Evolutionary conservation across 2,888 invertebrate species (phyloP).

Genomic region (Nephrocerus scutellatus): DNA sequence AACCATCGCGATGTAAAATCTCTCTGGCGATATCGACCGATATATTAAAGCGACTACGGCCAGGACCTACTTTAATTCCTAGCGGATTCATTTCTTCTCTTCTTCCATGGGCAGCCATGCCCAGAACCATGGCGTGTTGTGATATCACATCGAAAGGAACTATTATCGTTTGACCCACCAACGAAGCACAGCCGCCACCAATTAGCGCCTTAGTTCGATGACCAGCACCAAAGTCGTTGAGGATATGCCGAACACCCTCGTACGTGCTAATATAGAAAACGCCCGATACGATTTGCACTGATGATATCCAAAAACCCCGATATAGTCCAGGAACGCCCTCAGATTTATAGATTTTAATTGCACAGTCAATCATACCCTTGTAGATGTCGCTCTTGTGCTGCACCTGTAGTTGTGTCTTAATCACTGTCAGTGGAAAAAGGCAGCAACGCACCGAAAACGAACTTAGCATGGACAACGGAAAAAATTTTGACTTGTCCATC

Average conservation of each 20-base stretch:
- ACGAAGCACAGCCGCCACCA: slow-evolving; percentile 84
- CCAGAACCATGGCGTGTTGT: slow-evolving; percentile 93
- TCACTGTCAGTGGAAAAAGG: slow-evolving; percentile 86
- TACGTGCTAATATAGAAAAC: slow-evolving; percentile 92
- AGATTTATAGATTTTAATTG: slow-evolving; percentile 71
- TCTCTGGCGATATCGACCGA: slow-evolving; percentile 68
- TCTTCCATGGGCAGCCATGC: slow-evolving; percentile 50
- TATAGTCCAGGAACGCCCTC: slow-evolving; percentile 87
- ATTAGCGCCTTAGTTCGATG: slow-evolving; percentile 62
- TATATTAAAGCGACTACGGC: slow-evolving; percentile 58
- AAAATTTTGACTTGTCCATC: slow-evolving; percentile 95
- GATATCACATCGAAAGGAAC: slow-evolving; percentile 96
- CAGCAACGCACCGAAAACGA: slow-evolving; percentile 56
- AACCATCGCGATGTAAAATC: slow-evolving; percentile 74
- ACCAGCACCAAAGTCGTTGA: slow-evolving; percentile 52
- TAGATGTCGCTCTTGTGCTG: slow-evolving; percentile 79
- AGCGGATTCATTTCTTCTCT: slow-evolving; percentile 64
- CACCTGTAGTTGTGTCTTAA: slow-evolving; percentile 85
- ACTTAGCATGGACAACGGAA: slow-evolving; percentile 84
- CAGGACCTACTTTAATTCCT: slow-evolving; percentile 59
- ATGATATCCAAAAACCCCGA: slow-evolving; percentile 91
- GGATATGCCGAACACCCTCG: slow-evolving; percentile 77
- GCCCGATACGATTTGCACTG: slow-evolving; percentile 77
- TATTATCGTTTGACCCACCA: slow-evolving; percentile 90
- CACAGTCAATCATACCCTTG: slow-evolving; percentile 81